Base-by-base conservation (phyloP, 2,113 vertebrate species). In the Clarias batrachus region DNA sequence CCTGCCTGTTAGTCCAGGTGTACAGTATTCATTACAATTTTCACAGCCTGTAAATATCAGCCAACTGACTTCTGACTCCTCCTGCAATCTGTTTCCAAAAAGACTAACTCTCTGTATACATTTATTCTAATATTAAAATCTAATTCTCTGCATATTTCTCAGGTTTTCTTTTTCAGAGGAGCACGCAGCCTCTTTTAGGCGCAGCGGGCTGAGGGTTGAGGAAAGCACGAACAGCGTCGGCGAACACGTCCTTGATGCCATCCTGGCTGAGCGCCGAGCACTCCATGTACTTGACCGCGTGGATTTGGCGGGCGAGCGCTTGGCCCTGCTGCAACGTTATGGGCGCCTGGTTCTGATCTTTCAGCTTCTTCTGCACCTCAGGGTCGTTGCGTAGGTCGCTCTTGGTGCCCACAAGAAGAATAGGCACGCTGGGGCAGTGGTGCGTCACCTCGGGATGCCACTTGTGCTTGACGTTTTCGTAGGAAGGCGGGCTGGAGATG, bases 391-490 rank as follows among this genome's bases (percentile, higher is more conserved):
- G 95, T 84, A 99, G 96, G 93, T 99, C 98, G 73, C 97, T 98
- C 95, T 99, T 99, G 81, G 98, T 99, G 91, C 98, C 98, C 0
- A 99, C 97, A 68, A 99, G 93, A 10, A 99, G 95, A 91, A 99
- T 95, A 74, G 98, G 98, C 81, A 97, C 96, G 0, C 95, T 96
- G 1, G 97, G 97, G 92, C 98, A 99, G 91, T 99, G 97, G 93
- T 99, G 98, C 86, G 95, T 96, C 82, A 98, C 97, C 93, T 99
- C 97, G 0, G 97, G 97, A 79, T 98, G 96, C 97, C 97, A 99
- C 93, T 98, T 98, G 95, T 97, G 97, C 91, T 96, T 96, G 91
- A 98, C 93, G 12, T 98, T 98, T 94, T 98, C 97, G 0, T 97
- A 98, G 89, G 97, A 98, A 17, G 97, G 95, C 0, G 97, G 97